These are phyloP conservation scores for Sebastolobus altivelis DNA, from an alignment of 2,797 vertebrate genomes.

Conservation along the genomic window DNA sequence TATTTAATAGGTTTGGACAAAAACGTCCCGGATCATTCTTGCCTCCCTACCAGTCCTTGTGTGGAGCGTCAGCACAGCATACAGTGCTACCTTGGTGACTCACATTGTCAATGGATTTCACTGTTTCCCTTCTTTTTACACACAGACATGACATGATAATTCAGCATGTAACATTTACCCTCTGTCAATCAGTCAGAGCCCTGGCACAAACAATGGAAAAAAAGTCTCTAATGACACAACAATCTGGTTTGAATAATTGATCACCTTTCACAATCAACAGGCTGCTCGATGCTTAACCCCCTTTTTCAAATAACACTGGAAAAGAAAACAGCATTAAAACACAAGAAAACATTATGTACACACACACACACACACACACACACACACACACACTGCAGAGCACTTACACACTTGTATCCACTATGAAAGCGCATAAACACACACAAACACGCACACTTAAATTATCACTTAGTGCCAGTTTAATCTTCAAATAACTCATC, in stretches of 20 bases:
- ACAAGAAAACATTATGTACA: constrained; percentile 50
- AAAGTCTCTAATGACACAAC: constrained; percentile 35
- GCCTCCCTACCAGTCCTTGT: constrained; percentile 43
- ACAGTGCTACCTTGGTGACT: constrained; percentile 23
- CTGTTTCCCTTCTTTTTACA: constrained; percentile 4
- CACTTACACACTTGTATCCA: constrained; percentile 19
- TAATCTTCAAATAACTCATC: not conserved
- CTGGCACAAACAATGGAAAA: constrained; percentile 31
- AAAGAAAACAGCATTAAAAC: constrained; percentile 78
- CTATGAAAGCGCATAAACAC: not conserved
- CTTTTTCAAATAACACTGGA: constrained; percentile 75
- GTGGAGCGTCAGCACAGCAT: constrained; percentile 49
- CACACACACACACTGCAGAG: constrained; percentile 1
- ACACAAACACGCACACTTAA: constrained; percentile 2
- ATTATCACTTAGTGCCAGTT: not conserved
- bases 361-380: constrained; percentile 7
- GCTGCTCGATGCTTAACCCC: constrained; percentile 75
- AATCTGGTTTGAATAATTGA: constrained; percentile 62
- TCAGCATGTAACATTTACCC: not conserved
- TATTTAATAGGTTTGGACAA: constrained; percentile 48
- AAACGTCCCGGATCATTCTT: constrained; percentile 48
- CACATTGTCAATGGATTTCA: constrained; percentile 34
- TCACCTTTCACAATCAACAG: constrained; percentile 83
- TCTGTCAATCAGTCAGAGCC: constrained; percentile 11
- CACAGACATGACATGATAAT: not conserved